phyloP scores from a whole-genome alignment of 2,113 vertebrate genomes.

The Sterna hirundo region DNA sequence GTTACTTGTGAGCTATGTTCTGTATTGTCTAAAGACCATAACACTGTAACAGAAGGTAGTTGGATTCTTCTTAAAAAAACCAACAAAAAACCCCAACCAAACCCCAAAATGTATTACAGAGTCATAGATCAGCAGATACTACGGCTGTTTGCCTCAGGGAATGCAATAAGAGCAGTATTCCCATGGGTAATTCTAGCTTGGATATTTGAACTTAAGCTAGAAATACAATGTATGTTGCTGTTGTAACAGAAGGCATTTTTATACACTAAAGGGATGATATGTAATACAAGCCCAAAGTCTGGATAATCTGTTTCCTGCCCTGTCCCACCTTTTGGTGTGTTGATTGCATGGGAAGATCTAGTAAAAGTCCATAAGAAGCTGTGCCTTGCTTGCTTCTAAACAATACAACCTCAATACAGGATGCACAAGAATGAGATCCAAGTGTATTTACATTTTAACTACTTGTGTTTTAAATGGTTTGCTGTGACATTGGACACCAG shows the following conservation, averaged over 20 bases:
- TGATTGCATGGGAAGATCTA: background rate
- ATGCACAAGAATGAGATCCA: background rate
- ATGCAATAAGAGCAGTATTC: background rate
- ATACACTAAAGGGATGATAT: background rate
- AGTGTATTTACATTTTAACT: background rate
- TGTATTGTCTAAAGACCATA: background rate
- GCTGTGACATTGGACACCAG: background rate
- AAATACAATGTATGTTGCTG: background rate
- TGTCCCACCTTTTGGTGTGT: background rate
- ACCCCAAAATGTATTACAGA: background rate
- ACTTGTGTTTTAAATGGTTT: background rate
- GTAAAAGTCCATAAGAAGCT: background rate
- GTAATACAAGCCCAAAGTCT: background rate
- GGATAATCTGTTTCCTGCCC: background rate
- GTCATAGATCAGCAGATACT: background rate
- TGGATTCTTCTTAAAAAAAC: background rate
- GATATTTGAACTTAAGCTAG: background rate
- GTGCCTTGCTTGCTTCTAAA: background rate
- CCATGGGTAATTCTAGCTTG: background rate
- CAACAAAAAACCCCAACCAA: background rate
- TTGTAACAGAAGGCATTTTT: background rate
- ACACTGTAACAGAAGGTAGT: background rate
- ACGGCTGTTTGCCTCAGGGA: background rate
- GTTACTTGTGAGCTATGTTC: background rate
- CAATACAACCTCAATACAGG: fast-evolving